Evolutionary conservation across 2,797 vertebrate genomes (phyloP), one percentile per base, ranked within the genome.

Genomic region (Sebastes glaucus): DNA sequence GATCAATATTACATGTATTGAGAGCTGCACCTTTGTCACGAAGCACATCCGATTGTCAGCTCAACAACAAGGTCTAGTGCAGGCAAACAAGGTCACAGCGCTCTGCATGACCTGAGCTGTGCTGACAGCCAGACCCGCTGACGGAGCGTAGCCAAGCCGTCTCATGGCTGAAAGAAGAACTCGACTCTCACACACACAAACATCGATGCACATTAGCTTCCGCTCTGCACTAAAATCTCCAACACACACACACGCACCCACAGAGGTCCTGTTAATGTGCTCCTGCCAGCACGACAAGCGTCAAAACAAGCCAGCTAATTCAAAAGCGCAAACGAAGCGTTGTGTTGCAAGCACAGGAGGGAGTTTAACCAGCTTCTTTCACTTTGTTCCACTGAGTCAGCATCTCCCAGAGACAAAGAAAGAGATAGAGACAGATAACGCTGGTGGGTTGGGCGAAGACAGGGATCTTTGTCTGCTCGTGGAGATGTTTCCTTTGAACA

Each of bases 371-470:
- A 59, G 38, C 83, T 84, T 28, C 83, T 87, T 89, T 92, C 80
- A 77, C 85, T 92, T 87, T 79, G 80, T 71, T 92, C 79, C 73
- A 85, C 77, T 89, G 82, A 90, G 71, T 93, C 91, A 92, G 93
- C 92, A 89, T 80, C 82, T 87, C 27, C 22, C 69, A 63, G 32
- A 23, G 67, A 71, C 14, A 74, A n/a, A 61, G 57, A 82, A 27
- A 78, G 59, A 87, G 77, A 87, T 79, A 42, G 56, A 77, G 78
- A 56, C 65, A 72, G 84, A 90, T 89, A 89, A 33, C 52, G 79
- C 70, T 77, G 77, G 22, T 71, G 73, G 77, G 57, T 63, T 55
- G 65, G 60, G 76, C 57, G 72, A 86, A 92, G 84, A 90, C 87
- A 78, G 76, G 16, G 35, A 82, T 81, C 71, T 91, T 90, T 91